Evolutionary conservation across 2,797 vertebrate genomes (phyloP), one percentile per base, ranked within the genome.

Genomic region (Myotis daubentonii): DNA sequence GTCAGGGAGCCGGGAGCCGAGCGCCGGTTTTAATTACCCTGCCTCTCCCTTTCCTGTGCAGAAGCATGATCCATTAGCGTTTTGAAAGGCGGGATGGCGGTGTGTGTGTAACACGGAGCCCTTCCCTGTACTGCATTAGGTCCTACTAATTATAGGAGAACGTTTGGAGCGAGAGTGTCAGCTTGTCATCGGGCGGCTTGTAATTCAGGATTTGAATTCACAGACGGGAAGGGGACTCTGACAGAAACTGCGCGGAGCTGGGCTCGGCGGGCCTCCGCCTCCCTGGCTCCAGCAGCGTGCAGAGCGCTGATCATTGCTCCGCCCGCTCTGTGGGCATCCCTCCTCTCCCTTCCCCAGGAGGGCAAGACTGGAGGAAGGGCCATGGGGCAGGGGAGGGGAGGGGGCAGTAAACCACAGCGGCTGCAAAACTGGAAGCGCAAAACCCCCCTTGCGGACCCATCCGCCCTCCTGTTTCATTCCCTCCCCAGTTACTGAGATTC

Each of bases 31-130:
- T 98, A 98, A 98, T 98, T 98, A 98, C 98, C 97, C 95, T 2
- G 98, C 98, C 98, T 98, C 98, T 97, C 97, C 98, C 98, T 98
- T 98, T 98, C 98, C 98, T 98, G 98, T 98, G 98, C 98, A 98
- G 98, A 98, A 97, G 98, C 98, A 98, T 98, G 98, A 98, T 98
- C 98, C 98, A 98, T 98, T 98, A 98, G 98, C 98, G 98, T 98
- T 98, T 98, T 98, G 98, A 98, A 98, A 98, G 98, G 98, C 98
- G 98, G 98, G 98, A 98, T 98, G 97, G 98, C 98, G 98, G 98
- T 98, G 98, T 97, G 98, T 98, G 98, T 98, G 98, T 98, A 98
- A 98, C 98, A 98, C 97, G 98, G 98, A 98, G 98, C 98, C 98
- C 97, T 98, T 98, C 97, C 98, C 98, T 98, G 98, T 98, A 98